Base-by-base conservation (phyloP, 1,140 invertebrate genomes). In the Carcinoscorpius rotundicauda region DNA sequence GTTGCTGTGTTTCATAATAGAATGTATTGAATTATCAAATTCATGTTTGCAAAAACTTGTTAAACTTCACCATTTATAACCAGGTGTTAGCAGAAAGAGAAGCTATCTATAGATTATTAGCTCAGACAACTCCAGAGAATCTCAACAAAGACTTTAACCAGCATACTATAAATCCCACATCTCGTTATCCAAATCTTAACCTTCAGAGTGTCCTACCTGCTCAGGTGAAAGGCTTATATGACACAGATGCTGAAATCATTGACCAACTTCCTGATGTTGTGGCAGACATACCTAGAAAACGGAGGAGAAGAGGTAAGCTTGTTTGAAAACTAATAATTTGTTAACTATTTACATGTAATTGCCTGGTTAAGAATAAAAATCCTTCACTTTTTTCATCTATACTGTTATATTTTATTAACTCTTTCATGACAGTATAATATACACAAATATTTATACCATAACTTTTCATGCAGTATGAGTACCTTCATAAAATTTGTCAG, bases 61-160 rank as follows among this genome's bases (percentile, higher is more conserved):
- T 10, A 57, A 10, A 11, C 11, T 57, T 57, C 55, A 9, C 29
- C 8, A 9, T 60, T 60, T 60, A 51, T 11, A 75, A 93, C 6
- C 85, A 91, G 72, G 88, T 97, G 3, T 79, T 98, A 6, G 93
- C 94, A 0, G 95, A 98, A 76, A 79, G 96, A 50, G 96, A 99
- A 78, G 92, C 88, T 61, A 91, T 98, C 68, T 98, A 97, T 76
- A 82, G 91, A 68, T 77, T 89, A 50, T 76, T 91, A 72, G 90
- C 87, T 63, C 96, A 99, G 83, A 98, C 95, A 0, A 98, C 93
- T 0, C 93, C 94, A 0, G 93, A 97, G 76, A 98, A 97, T 75
- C 80, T 98, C 29, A 88, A 88, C 72, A 88, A 93, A 72, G 91
- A 96, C 78, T 87, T 87, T 71, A 83, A 84, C 62, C 82, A 86